A percentile compares a stretch with the other conserved stretches of the same genome.
phyloP scores from a whole-genome alignment of 53 echinoderm and acorn worm species.

The Astropecten irregularis region DNA sequence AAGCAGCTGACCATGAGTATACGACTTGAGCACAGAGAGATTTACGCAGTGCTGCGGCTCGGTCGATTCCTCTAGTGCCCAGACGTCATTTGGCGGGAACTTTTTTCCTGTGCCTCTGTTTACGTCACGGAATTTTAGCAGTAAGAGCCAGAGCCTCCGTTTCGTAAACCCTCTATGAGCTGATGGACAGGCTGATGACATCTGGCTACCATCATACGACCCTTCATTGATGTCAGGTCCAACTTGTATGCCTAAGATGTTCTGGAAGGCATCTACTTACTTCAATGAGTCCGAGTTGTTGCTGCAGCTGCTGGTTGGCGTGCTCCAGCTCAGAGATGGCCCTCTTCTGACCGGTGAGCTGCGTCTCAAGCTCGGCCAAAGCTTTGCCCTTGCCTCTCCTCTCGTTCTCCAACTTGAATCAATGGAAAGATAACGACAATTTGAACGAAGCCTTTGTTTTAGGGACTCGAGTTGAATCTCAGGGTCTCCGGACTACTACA shows the following conservation, averaged over 20 bases:
- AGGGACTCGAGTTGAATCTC: background rate
- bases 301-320: constrained; percentile 24
- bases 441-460: background rate
- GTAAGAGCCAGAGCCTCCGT: too few species aligned
- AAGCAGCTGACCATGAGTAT: too few species aligned
- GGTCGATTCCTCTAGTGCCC: too few species aligned
- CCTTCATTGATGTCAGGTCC: too few species aligned
- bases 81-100: too few species aligned
- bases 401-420: constrained; percentile 18
- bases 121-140: too few species aligned
- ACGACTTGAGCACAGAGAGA: too few species aligned
- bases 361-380: background rate
- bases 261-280: background rate
- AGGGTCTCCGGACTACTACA: background rate
- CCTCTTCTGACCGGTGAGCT: background rate
- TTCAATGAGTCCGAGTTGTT: constrained; percentile 31
- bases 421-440: background rate
- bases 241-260: too few species aligned
- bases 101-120: too few species aligned
- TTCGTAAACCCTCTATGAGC: too few species aligned
- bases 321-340: constrained; percentile 16
- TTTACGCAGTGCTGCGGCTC: too few species aligned
- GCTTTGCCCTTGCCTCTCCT: background rate
- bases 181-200: background rate
- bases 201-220: background rate